Conservation (phyloP, 2,797 vertebrate genomes). For the Spondyliosoma cantharus region DNA sequence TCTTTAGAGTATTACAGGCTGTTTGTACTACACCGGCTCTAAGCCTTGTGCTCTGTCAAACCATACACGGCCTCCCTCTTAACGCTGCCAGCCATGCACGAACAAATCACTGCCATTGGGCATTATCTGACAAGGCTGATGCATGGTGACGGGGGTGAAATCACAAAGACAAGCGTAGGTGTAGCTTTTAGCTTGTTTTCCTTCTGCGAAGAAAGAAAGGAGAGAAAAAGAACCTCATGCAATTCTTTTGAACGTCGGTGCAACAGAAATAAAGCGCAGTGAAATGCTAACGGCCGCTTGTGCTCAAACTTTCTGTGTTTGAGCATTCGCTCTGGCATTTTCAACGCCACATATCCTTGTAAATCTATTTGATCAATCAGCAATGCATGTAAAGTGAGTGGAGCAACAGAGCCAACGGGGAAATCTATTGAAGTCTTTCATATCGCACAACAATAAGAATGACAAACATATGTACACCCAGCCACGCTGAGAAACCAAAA, state of each 20-base stretch:
- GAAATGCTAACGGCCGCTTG: slow-evolving; percentile 38
- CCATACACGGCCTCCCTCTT: slow-evolving; percentile 44
- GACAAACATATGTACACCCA: slow-evolving; percentile 50
- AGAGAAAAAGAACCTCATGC: slow-evolving; percentile 25
- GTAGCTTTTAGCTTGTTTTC: slow-evolving; percentile 69
- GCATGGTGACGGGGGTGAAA: slow-evolving; percentile 60
- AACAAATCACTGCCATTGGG: slow-evolving; percentile 71
- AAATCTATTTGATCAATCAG: slow-evolving; percentile 62
- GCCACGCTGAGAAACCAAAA: slow-evolving; percentile 41
- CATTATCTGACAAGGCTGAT: slow-evolving; percentile 69
- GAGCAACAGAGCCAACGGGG: slow-evolving; percentile 41
- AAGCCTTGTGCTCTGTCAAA: slow-evolving; percentile 64
- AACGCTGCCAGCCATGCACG: slow-evolving; percentile 63
- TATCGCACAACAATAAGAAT: slow-evolving; percentile 52
- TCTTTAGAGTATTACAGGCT: slow-evolving; percentile 51
- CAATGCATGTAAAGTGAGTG: slow-evolving; percentile 40
- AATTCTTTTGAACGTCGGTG: slow-evolving; percentile 47
- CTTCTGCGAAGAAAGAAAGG: slow-evolving; percentile 13
- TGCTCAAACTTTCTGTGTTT: slow-evolving; percentile 53
- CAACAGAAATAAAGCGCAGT: slow-evolving; percentile 40
- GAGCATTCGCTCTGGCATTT: slow-evolving; percentile 10
- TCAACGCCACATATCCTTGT: slow-evolving; percentile 21
- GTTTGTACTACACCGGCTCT: slow-evolving; percentile 49
- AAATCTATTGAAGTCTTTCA: slow-evolving; percentile 57
- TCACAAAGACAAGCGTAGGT: slow-evolving; percentile 72